phyloP scores from a whole-genome alignment of 2,888 invertebrate species.

The Cephus rjabovi region DNA sequence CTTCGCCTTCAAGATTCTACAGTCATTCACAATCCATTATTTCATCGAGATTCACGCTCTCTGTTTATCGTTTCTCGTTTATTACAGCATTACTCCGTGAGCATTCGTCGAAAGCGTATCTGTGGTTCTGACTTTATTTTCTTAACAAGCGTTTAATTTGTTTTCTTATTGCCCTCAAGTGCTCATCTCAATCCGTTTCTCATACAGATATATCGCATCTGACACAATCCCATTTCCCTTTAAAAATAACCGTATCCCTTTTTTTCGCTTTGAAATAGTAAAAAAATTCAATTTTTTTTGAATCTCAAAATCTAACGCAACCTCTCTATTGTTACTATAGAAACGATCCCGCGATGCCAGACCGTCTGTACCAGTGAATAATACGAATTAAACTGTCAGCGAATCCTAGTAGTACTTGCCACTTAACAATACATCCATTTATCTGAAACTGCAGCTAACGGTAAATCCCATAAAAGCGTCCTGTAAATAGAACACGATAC shows the following conservation, averaged over 20 bases:
- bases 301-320: not conserved
- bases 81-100: conserved; percentile 4
- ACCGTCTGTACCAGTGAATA: not conserved
- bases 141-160: conserved; percentile 12
- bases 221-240: not conserved
- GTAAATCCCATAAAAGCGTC: not conserved
- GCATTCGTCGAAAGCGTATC: not conserved
- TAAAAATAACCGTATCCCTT: not conserved
- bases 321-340: not conserved
- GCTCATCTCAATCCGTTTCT: not conserved
- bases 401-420: not conserved
- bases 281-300: not conserved
- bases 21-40: not conserved
- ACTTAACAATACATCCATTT: not conserved
- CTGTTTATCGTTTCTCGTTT: conserved; percentile 21
- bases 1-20: not conserved
- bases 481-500: not conserved
- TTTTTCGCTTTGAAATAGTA: not conserved
- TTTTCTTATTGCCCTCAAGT: conserved; percentile 8
- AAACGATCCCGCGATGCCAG: not conserved
- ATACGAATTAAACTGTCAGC: not conserved
- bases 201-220: not conserved
- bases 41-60: not conserved
- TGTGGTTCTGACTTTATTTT: conserved; percentile 16
- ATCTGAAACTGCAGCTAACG: not conserved